A percentile compares a stretch with the other conserved stretches of the same genome.
Evolutionary conservation across 2,113 vertebrate species (phyloP).

Genomic region (Stercorarius parasiticus): DNA sequence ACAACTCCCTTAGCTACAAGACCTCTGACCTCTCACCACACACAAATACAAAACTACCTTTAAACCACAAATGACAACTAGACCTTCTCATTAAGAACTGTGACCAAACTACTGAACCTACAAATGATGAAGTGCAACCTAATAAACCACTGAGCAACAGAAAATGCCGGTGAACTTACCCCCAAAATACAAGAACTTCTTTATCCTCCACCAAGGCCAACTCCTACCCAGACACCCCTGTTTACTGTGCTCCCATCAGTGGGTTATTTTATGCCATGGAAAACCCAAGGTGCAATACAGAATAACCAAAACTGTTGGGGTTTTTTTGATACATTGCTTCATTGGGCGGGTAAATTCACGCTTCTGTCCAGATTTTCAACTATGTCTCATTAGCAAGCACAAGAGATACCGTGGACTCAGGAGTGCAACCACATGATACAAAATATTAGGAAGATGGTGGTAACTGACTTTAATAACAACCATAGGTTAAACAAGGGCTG

Average conservation of each 20-base stretch:
- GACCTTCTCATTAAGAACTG: neutral
- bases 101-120: neutral
- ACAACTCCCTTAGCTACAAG: neutral
- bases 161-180: neutral
- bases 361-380: neutral
- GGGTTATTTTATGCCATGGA: neutral
- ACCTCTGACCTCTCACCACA: neutral
- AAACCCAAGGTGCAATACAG: neutral
- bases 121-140: neutral
- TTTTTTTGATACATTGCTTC: neutral
- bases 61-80: neutral
- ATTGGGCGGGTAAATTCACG: neutral
- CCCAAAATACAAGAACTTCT: neutral
- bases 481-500: neutral
- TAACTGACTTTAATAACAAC: neutral
- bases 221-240: neutral
- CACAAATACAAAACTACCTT: neutral
- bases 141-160: neutral
- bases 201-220: neutral
- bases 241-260: neutral
- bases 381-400: neutral
- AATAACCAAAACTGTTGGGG: fast-evolving
- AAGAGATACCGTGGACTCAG: neutral
- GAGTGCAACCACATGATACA: neutral
- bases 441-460: neutral